A percentile compares a stretch with the other conserved stretches of the same genome.
Evolutionary conservation across 2,113 vertebrate species (phyloP).

Genomic region (Sturnus vulgaris): DNA sequence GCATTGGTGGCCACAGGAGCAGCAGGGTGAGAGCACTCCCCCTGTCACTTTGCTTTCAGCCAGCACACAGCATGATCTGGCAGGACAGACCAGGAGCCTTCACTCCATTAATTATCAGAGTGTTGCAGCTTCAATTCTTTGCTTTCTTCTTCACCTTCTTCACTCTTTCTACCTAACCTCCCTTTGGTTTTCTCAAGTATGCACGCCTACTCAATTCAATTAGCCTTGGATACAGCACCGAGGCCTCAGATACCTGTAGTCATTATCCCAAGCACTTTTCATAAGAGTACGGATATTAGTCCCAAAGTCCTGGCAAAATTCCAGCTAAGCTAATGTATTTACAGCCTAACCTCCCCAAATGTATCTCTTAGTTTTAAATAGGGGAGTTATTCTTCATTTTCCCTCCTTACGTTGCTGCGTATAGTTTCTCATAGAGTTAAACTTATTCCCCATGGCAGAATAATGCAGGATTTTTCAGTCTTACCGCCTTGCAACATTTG

Average conservation of each 20-base stretch:
- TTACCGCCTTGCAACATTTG: not conserved
- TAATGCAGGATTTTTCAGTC: not conserved
- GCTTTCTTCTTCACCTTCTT: slow-evolving; percentile 42
- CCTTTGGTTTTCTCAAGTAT: slow-evolving; percentile 19
- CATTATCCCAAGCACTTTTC: slow-evolving; percentile 58
- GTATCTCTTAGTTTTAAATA: slow-evolving; percentile 27
- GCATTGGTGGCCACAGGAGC: accelerated
- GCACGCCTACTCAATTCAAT: slow-evolving; percentile 54
- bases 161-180: slow-evolving; percentile 20
- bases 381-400: slow-evolving; percentile 11
- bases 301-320: slow-evolving; percentile 54
- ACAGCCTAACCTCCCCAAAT: slow-evolving; percentile 20
- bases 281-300: slow-evolving; percentile 54
- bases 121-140: not conserved
- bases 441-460: slow-evolving; percentile 7
- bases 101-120: not conserved
- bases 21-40: not conserved
- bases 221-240: slow-evolving; percentile 35
- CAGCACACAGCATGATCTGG: not conserved
- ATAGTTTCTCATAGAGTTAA: not conserved
- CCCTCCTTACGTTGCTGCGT: not conserved
- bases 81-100: not conserved
- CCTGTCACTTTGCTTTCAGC: not conserved
- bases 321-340: slow-evolving; percentile 51
- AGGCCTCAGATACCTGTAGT: slow-evolving; percentile 24